Evolutionary conservation across 2,113 vertebrate genomes (phyloP).

Genomic region (Pan paniscus): DNA sequence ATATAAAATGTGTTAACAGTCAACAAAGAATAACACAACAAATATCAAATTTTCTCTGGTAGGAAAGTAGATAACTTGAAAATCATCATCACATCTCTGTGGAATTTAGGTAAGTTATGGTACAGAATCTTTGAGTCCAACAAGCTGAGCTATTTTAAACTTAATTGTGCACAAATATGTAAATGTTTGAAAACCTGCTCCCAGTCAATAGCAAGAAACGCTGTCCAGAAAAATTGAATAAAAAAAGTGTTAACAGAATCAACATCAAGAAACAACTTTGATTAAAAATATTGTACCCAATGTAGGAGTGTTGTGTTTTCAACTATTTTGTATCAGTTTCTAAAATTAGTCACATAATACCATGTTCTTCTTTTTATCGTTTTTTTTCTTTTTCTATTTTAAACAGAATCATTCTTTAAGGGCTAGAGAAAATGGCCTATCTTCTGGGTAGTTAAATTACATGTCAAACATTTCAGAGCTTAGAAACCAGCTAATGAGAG

Average conservation of each 20-base stretch:
- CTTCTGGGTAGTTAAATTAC: conserved; percentile 55
- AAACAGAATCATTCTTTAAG: conserved; percentile 18
- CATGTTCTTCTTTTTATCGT: background rate
- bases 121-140: background rate
- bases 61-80: background rate
- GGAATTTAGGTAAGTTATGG: background rate
- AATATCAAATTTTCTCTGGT: background rate
- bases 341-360: conserved; percentile 14
- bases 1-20: background rate
- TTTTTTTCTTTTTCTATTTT: background rate
- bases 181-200: background rate
- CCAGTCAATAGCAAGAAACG: background rate
- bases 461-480: conserved; percentile 67
- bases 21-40: background rate
- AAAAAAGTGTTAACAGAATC: background rate
- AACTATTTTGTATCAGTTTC: background rate
- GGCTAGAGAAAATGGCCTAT: conserved; percentile 27
- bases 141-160: background rate
- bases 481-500: conserved; percentile 64
- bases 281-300: background rate
- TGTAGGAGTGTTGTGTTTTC: background rate
- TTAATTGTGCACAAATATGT: conserved; percentile 36
- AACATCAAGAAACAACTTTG: background rate
- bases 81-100: background rate
- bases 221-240: background rate